Conservation (phyloP, 1,140 invertebrate genomes). For the Orius laevigatus region DNA sequence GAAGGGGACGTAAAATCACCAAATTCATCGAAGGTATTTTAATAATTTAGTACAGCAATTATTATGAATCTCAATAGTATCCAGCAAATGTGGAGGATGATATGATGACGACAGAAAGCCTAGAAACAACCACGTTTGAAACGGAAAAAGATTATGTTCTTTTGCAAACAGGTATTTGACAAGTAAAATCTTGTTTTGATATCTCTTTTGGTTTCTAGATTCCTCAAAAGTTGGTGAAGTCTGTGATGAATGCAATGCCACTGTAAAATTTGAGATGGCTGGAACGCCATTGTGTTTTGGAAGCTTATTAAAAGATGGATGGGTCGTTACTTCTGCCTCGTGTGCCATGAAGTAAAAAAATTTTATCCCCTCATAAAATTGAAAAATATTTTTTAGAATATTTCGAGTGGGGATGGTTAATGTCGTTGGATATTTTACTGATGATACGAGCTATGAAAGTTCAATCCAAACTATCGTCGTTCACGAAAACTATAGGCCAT, state of each 20-base stretch:
- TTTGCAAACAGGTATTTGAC: no score
- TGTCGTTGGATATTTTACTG: slow-evolving; percentile 11
- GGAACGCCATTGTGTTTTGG: slow-evolving; percentile 18
- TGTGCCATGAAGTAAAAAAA: slow-evolving; percentile 20
- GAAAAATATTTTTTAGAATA: slow-evolving; percentile 11
- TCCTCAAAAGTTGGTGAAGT: not conserved
- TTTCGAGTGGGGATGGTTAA: slow-evolving; percentile 16
- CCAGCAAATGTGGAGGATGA: not conserved
- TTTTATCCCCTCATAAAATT: not conserved
- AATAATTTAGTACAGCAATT: no score
- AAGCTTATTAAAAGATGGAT: slow-evolving; percentile 17
- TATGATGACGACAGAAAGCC: slow-evolving; percentile 1
- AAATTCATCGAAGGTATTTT: no score
- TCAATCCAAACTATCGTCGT: slow-evolving; percentile 17
- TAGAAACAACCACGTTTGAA: not conserved
- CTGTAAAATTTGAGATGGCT: not conserved
- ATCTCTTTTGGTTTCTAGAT: not conserved
- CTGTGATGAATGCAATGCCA: slow-evolving; percentile 4
- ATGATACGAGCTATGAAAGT: not conserved
- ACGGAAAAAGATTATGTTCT: not conserved
- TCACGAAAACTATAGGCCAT: slow-evolving; percentile 17
- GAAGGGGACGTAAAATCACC: not conserved
- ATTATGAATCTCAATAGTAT: no score
- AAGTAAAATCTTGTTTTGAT: not conserved
- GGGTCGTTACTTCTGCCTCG: slow-evolving; percentile 21